Percentiles rank a stretch among this genome's conserved stretches.
Conservation (phyloP, 1,140 invertebrate species). For the Aphis craccivora region DNA sequence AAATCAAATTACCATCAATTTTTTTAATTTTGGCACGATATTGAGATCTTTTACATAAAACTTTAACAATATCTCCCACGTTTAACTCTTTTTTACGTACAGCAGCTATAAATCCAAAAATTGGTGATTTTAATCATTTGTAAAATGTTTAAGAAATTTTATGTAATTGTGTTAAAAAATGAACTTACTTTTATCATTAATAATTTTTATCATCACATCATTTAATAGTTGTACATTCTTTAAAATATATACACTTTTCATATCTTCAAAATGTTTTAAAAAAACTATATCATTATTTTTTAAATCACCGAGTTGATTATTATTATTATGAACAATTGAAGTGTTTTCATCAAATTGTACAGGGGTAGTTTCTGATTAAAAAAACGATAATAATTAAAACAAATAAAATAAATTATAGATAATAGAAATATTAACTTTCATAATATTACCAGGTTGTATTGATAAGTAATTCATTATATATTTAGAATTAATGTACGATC, state of each 20-base stretch:
- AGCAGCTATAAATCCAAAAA: not conserved
- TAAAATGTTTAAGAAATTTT: not conserved
- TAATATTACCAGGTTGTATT: not conserved
- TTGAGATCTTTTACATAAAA: not conserved
- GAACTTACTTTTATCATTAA: not conserved
- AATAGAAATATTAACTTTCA: not conserved
- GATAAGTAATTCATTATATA: not conserved
- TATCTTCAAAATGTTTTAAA: slow-evolving; percentile 47
- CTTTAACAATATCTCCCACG: slow-evolving; percentile 21
- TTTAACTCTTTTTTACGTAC: not conserved
- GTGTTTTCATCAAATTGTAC: not conserved
- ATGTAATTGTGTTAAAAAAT: not conserved
- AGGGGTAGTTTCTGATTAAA: not conserved
- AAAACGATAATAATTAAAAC: not conserved
- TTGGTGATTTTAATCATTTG: not conserved
- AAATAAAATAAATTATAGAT: not conserved
- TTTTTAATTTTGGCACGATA: slow-evolving; percentile 38
- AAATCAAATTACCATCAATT: not conserved
- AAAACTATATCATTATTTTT: slow-evolving; percentile 23
- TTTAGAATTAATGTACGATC: not conserved
- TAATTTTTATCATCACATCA: not conserved
- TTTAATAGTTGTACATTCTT: not conserved
- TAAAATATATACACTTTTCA: not conserved
- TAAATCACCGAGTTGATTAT: not conserved
- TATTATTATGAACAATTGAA: not conserved